Percentiles rank a stretch among this genome's conserved stretches.
phyloP scores from a whole-genome alignment of 1,140 invertebrate genomes.

The Zaprionus davidi region DNA sequence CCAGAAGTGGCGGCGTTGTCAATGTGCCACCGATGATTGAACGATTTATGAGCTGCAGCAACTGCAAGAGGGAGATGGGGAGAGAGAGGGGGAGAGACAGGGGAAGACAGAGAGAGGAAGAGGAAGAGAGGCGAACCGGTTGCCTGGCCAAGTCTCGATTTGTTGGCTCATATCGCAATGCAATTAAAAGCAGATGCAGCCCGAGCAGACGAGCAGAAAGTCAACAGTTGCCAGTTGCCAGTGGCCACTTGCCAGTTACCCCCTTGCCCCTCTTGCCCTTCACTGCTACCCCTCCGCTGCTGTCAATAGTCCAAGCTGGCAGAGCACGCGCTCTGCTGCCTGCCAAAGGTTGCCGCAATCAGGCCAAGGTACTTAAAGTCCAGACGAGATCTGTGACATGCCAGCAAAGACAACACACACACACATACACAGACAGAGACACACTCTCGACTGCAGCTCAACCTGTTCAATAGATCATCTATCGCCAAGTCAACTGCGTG shows the following conservation, averaged over 20 bases:
- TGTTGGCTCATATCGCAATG: slow-evolving; percentile 54
- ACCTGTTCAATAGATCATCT: slow-evolving; percentile 41
- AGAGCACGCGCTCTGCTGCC: not conserved
- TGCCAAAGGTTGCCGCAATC: slow-evolving; percentile 17
- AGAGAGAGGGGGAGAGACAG: too few relatives aligned
- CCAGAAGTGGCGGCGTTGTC: slow-evolving; percentile 57
- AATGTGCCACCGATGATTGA: slow-evolving; percentile 74
- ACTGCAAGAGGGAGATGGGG: slow-evolving; percentile 14
- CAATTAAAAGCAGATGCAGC: slow-evolving; percentile 69
- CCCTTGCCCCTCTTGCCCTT: not conserved
- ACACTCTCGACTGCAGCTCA: not conserved
- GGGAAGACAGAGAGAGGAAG: not conserved
- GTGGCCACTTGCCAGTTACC: slow-evolving; percentile 10
- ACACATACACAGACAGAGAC: slow-evolving; percentile 1
- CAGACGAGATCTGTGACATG: slow-evolving; percentile 12
- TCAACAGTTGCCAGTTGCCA: slow-evolving; percentile 5
- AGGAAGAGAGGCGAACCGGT: slow-evolving; percentile 43
- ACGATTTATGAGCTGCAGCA: slow-evolving; percentile 67
- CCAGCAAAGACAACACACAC: slow-evolving; percentile 5
- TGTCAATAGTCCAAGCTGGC: not conserved
- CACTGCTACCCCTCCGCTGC: too few relatives aligned
- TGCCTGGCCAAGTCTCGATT: slow-evolving; percentile 55
- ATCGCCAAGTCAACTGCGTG: not conserved
- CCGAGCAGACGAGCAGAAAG: slow-evolving; percentile 4
- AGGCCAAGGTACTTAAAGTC: slow-evolving; percentile 41